Evolutionary conservation across 1,140 invertebrate genomes (phyloP).

Genomic region (Sarcophaga peregrina): DNA sequence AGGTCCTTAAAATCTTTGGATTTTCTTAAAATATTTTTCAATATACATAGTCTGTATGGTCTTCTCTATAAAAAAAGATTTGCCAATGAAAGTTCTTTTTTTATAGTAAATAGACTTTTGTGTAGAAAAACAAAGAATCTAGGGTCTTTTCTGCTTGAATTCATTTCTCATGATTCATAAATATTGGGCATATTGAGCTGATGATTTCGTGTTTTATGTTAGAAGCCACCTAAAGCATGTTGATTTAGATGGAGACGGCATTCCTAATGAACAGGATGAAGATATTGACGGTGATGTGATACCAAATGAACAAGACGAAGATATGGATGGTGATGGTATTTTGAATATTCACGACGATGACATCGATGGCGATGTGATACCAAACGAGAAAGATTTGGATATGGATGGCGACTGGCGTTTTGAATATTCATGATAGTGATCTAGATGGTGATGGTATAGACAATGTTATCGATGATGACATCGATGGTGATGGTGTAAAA

Average conservation of each 20-base stretch:
- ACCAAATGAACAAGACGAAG: constrained; percentile 58
- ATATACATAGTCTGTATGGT: constrained; percentile 60
- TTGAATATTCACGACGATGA: constrained; percentile 53
- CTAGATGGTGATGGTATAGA: constrained; percentile 46
- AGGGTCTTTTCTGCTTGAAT: constrained; percentile 62
- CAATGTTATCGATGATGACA: constrained; percentile 51
- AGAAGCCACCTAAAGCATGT: constrained; percentile 57
- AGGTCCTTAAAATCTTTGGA: constrained; percentile 59
- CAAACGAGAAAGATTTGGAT: constrained; percentile 47
- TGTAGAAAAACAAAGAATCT: constrained; percentile 66
- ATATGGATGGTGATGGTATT: constrained; percentile 59
- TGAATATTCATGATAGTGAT: constrained; percentile 44
- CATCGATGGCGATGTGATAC: constrained; percentile 50
- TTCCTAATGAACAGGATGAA: constrained; percentile 61
- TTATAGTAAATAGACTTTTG: constrained; percentile 64
- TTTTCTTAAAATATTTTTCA: constrained; percentile 53
- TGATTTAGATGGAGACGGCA: constrained; percentile 62
- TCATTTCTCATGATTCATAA: constrained; percentile 62
- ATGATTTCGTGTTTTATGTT: constrained; percentile 60
- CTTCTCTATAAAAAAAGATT: constrained; percentile 60
- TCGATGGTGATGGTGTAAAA: constrained; percentile 57
- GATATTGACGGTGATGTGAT: constrained; percentile 66
- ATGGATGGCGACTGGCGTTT: constrained; percentile 46
- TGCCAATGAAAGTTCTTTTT: constrained; percentile 62
- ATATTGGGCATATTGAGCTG: constrained; percentile 64